Percentiles rank a stretch among this genome's conserved stretches.
Evolutionary conservation across 2,113 vertebrate genomes (phyloP).

Genomic region (Maylandia zebra): DNA sequence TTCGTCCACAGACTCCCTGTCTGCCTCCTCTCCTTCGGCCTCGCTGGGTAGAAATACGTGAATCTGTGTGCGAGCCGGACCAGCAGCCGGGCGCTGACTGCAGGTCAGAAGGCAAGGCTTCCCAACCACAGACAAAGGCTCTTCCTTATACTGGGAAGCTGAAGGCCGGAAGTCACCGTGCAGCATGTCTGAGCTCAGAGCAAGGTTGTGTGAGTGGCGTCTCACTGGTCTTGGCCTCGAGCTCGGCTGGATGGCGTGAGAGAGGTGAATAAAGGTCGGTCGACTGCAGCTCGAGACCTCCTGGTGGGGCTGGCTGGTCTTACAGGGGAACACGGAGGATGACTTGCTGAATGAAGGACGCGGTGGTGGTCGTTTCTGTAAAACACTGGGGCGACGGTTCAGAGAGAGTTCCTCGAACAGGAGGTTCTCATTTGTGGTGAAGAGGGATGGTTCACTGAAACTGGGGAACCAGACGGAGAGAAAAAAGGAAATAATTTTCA

Average conservation of each 20-base stretch:
- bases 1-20: constrained; percentile 58
- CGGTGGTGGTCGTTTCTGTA: not conserved
- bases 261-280: constrained; percentile 60
- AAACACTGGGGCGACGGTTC: not conserved
- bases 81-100: not conserved
- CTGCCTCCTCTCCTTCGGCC: constrained; percentile 47
- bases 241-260: constrained; percentile 43
- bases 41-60: constrained; percentile 71
- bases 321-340: not conserved
- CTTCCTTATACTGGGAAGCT: not conserved
- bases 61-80: constrained; percentile 52
- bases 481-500: not conserved
- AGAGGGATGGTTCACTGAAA: constrained; percentile 52
- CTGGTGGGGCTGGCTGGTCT: not conserved
- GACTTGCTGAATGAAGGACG: not conserved
- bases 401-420: constrained; percentile 1
- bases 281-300: not conserved
- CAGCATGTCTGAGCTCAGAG: not conserved
- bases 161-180: not conserved
- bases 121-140: constrained; percentile 57
- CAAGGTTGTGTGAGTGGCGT: not conserved
- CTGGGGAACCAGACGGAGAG: not conserved
- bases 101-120: constrained; percentile 40
- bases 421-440: constrained; percentile 8
- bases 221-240: constrained; percentile 10